phyloP scores from a whole-genome alignment of 2,888 invertebrate species.

The Sussaba pulchella region DNA sequence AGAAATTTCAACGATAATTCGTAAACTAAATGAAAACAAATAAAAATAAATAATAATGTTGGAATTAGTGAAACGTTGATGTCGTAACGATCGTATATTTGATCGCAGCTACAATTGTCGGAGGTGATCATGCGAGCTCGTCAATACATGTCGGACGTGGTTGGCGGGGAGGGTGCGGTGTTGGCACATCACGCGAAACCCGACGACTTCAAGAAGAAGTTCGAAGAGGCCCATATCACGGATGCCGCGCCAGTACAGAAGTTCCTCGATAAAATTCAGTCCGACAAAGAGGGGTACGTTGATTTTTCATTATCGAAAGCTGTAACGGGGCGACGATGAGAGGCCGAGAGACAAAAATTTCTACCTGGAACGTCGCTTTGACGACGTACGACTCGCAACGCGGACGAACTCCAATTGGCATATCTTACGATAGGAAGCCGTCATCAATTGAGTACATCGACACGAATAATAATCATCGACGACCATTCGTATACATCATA shows the following conservation, averaged over 20 bases:
- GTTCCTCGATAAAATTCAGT: conserved; percentile 96
- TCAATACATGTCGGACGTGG: conserved; percentile 96
- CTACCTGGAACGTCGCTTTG: conserved; percentile 30
- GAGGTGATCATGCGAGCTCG: conserved; percentile 98
- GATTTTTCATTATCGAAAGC: conserved; percentile 39
- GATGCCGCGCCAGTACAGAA: conserved; percentile 93
- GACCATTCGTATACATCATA: conserved; percentile 3
- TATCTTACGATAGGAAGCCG: conserved; percentile 45
- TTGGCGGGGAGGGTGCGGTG: conserved; percentile 94
- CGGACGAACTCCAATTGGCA: conserved; percentile 50
- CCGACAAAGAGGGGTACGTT: conserved; percentile 95
- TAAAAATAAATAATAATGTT: conserved; percentile 20
- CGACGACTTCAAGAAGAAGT: conserved; percentile 94
- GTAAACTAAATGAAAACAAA: background rate
- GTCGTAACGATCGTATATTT: conserved; percentile 25
- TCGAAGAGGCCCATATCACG: conserved; percentile 90
- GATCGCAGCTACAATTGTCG: conserved; percentile 95
- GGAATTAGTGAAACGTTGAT: conserved; percentile 10
- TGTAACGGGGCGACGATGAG: conserved; percentile 21
- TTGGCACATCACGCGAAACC: conserved; percentile 94
- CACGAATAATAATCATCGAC: conserved; percentile 36
- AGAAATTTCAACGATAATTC: conserved; percentile 47
- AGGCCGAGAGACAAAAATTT: conserved; percentile 36
- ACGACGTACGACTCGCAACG: background rate
- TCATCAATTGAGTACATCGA: conserved; percentile 48